phyloP scores from a whole-genome alignment of 2,797 vertebrate genomes.

The Pitangus sulphuratus region DNA sequence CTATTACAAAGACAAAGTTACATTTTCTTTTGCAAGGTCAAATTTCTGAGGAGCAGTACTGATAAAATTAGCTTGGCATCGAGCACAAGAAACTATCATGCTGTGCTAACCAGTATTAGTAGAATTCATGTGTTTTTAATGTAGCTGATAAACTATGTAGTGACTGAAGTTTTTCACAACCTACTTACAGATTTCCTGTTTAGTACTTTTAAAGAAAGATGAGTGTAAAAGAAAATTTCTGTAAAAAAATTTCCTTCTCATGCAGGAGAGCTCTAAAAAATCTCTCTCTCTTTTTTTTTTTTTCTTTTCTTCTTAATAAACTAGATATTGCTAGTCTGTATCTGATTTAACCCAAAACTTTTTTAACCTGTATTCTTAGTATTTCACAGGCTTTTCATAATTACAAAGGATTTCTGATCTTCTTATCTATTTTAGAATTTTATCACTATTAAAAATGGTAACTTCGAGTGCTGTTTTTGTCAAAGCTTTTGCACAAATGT shows the following conservation, averaged over 20 bases:
- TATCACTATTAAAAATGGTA: rapidly evolving
- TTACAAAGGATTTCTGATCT: background rate
- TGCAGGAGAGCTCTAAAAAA: background rate
- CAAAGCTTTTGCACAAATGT: background rate
- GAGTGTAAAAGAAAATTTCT: background rate
- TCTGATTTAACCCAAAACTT: background rate
- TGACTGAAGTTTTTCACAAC: background rate
- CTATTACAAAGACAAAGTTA: slow-evolving; percentile 45
- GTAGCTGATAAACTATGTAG: background rate
- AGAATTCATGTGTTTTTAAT: slow-evolving; percentile 44
- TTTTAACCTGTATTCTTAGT: background rate
- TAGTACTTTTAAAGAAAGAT: background rate
- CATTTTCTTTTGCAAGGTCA: slow-evolving; percentile 55
- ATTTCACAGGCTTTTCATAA: background rate
- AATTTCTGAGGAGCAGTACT: slow-evolving; percentile 35
- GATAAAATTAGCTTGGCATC: slow-evolving; percentile 47
- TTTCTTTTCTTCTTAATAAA: background rate
- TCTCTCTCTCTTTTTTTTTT: no score
- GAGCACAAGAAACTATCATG: slow-evolving; percentile 8
- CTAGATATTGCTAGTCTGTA: background rate
- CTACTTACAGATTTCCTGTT: background rate
- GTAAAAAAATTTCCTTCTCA: background rate
- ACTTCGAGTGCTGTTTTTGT: background rate
- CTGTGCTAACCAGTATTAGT: slow-evolving; percentile 27
- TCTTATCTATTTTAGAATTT: background rate